These are phyloP conservation scores for Erynnis tages DNA, from an alignment of 2,888 invertebrate species.

Conservation along the genomic window DNA sequence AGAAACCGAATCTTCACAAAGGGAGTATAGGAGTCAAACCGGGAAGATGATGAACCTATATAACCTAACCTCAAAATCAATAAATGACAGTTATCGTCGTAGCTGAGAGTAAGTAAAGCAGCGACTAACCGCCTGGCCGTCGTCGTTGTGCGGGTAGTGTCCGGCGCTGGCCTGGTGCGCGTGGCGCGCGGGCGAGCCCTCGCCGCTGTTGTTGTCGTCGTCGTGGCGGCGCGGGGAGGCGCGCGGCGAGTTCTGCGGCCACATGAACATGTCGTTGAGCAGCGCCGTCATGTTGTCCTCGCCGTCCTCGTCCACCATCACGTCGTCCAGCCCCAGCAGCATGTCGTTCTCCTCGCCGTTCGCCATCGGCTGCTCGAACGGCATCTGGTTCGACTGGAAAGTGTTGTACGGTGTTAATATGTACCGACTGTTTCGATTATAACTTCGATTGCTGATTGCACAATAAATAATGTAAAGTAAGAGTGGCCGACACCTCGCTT, in stretches of 20 bases:
- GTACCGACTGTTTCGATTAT: no score
- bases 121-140: conserved; percentile 37
- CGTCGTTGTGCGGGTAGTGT: conserved; percentile 45
- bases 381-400: conserved; percentile 67
- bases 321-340: conserved; percentile 65
- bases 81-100: no score
- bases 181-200: conserved; percentile 45
- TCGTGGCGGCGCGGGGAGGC: conserved; percentile 47
- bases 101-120: no score
- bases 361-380: conserved; percentile 70
- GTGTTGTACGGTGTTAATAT: no score
- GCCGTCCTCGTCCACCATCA: conserved; percentile 79
- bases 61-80: no score
- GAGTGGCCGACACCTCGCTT: no score
- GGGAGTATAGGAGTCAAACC: no score
- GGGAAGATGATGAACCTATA: no score
- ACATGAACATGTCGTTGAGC: conserved; percentile 85
- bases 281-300: conserved; percentile 86
- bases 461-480: no score
- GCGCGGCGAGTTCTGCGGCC: conserved; percentile 52
- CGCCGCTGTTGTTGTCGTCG: conserved; percentile 46
- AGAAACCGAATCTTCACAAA: no score
- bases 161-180: conserved; percentile 35
- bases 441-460: no score
- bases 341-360: conserved; percentile 75